Conservation (phyloP, 1,140 invertebrate genomes). For the Pararge aegeria region DNA sequence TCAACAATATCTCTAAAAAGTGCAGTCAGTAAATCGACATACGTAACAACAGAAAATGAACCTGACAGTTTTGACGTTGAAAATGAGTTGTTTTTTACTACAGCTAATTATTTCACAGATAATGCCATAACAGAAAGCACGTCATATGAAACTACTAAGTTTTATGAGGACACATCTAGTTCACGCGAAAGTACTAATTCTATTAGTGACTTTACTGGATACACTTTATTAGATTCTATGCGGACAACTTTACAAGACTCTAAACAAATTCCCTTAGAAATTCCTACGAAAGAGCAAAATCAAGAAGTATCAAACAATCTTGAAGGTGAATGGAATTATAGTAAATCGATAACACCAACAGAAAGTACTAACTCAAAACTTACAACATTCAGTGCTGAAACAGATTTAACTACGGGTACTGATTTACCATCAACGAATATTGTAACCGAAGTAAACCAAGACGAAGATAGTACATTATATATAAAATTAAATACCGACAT, state of each 20-base stretch:
- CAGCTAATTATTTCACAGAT: background rate
- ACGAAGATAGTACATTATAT: background rate
- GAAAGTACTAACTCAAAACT: background rate
- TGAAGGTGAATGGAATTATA: background rate
- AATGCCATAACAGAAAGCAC: background rate
- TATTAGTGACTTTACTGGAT: conserved; percentile 14
- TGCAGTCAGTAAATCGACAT: background rate
- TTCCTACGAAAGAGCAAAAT: background rate
- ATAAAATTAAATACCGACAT: background rate
- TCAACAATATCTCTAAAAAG: background rate
- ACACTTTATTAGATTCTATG: conserved; percentile 23
- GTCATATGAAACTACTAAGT: background rate
- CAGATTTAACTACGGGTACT: background rate
- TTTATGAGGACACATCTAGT: background rate
- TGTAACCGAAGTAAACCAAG: background rate
- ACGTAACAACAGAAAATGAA: background rate
- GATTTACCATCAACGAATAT: background rate
- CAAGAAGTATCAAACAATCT: background rate
- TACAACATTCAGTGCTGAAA: background rate
- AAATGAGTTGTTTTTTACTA: background rate
- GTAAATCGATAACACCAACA: background rate
- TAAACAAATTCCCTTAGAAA: background rate
- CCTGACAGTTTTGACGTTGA: background rate
- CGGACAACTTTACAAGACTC: conserved; percentile 13
- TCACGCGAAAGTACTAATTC: background rate